These are phyloP conservation scores for Podarcis lilfordi DNA, from an alignment of 2,797 vertebrate species.

Conservation along the genomic window DNA sequence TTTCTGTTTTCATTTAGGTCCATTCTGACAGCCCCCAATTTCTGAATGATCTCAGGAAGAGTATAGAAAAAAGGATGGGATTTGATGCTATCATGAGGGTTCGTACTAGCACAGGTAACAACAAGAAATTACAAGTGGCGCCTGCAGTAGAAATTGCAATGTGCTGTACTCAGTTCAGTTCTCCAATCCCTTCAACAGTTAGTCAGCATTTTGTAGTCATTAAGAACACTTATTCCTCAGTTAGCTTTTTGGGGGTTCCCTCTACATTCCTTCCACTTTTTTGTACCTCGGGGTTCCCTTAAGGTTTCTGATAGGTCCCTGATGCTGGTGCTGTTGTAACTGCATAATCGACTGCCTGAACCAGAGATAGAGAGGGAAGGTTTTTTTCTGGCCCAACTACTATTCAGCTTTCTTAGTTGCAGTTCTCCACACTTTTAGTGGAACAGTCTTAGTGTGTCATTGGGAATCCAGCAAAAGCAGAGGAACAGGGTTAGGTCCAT, in stretches of 20 bases:
- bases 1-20: slow-evolving; percentile 74
- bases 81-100: slow-evolving; percentile 97
- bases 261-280: not conserved
- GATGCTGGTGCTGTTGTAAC: too few species aligned
- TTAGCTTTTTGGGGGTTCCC: not conserved
- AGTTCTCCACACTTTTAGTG: not conserved
- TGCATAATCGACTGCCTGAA: not conserved
- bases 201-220: not conserved
- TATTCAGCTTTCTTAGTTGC: not conserved
- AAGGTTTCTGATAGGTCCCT: too few species aligned
- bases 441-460: not conserved
- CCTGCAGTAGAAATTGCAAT: not conserved
- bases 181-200: not conserved
- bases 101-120: slow-evolving; percentile 93
- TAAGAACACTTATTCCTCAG: not conserved
- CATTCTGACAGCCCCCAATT: slow-evolving; percentile 87
- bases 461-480: not conserved
- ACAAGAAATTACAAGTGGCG: not conserved
- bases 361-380: not conserved
- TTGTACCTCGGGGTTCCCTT: too few species aligned
- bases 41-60: slow-evolving; percentile 88
- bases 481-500: not conserved
- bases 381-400: not conserved
- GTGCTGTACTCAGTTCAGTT: not conserved
- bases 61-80: slow-evolving; percentile 87